These are phyloP conservation scores for Malurus leucopterus DNA, from an alignment of 2,797 vertebrate genomes.

Conservation along the genomic window DNA sequence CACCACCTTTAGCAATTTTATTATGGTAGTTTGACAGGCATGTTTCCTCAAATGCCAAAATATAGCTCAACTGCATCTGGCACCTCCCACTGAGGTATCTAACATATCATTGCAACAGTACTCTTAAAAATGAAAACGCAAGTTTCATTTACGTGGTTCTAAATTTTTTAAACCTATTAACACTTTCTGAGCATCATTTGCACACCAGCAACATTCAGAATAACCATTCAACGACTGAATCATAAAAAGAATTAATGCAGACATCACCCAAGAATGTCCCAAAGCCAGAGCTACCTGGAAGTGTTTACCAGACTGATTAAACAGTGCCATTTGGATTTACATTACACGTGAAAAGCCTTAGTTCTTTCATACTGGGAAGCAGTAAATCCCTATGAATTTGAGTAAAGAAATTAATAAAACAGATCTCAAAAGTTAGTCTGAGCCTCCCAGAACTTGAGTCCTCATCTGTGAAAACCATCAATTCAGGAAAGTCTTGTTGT, in stretches of 20 bases:
- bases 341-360: background rate
- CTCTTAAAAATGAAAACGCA: background rate
- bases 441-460: background rate
- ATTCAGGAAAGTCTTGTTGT: background rate
- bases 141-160: background rate
- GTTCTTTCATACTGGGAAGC: background rate
- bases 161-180: background rate
- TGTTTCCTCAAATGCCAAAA: background rate
- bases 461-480: background rate
- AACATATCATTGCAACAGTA: background rate
- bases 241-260: background rate
- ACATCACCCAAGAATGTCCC: background rate
- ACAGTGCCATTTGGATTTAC: background rate
- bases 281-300: background rate
- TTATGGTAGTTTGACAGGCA: background rate
- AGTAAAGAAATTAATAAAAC: background rate
- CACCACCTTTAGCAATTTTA: background rate
- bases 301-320: background rate
- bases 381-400: background rate
- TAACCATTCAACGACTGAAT: background rate
- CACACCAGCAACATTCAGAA: background rate
- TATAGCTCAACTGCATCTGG: fast-evolving
- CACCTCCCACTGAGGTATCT: background rate
- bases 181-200: background rate
- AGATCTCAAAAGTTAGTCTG: background rate